A percentile compares a stretch with the other conserved stretches of the same genome.
Evolutionary conservation across 2,888 invertebrate genomes (phyloP).

Genomic region (Orthosia gracilis): DNA sequence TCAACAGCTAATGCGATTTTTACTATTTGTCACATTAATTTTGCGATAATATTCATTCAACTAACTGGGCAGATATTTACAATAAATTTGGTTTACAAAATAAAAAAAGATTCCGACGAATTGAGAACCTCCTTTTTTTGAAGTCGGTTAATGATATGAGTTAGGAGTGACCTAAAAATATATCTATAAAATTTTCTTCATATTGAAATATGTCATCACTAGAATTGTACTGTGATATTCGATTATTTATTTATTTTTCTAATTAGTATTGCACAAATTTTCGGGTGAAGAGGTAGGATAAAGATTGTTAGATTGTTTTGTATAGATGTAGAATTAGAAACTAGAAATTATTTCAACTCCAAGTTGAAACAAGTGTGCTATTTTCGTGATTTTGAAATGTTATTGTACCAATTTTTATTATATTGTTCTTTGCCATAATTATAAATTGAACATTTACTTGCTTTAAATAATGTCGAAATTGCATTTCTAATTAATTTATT

Average conservation of each 20-base stretch:
- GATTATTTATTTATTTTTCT: constrained; percentile 60
- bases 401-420: not conserved
- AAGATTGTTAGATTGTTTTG: constrained; percentile 27
- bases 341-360: constrained; percentile 16
- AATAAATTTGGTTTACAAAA: too few species aligned
- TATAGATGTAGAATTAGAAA: constrained; percentile 28
- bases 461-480: constrained; percentile 14
- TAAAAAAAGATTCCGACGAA: too few species aligned
- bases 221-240: constrained; percentile 70
- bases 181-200: not conserved
- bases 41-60: too few species aligned
- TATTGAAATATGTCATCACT: constrained; percentile 36
- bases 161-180: not conserved
- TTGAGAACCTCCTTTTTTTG: too few species aligned
- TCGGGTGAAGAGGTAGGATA: constrained; percentile 25
- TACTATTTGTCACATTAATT: too few species aligned
- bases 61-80: too few species aligned
- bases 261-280: constrained; percentile 58
- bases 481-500: constrained; percentile 6
- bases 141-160: too few species aligned
- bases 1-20: too few species aligned
- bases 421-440: constrained; percentile 42
- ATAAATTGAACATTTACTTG: constrained; percentile 16
- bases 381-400: constrained; percentile 22
- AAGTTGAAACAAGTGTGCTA: constrained; percentile 41